Conservation (phyloP, 1,140 invertebrate species). For the Reticulitermes speratus region DNA sequence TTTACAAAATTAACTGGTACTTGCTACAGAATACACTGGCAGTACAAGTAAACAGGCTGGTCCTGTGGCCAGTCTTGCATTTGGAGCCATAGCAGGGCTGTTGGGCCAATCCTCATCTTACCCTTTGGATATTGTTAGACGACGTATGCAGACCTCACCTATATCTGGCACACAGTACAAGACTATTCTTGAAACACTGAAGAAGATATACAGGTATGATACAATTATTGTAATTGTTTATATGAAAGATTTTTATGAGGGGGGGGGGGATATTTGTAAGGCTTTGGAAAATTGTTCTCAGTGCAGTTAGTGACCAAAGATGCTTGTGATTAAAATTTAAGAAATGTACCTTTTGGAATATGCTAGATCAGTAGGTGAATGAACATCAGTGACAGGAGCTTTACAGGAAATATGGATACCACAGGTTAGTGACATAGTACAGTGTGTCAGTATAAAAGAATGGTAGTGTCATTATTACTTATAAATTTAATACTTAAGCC, state of each 20-base stretch:
- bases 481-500: too few species aligned
- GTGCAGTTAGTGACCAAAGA: too few species aligned
- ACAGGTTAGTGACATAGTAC: too few species aligned
- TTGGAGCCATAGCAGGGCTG: constrained; percentile 90
- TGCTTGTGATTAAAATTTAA: too few species aligned
- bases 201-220: constrained; percentile 59
- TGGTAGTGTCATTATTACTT: too few species aligned
- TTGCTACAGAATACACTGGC: constrained; percentile 35
- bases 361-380: too few species aligned
- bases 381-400: too few species aligned
- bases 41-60: constrained; percentile 41
- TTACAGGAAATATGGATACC: too few species aligned
- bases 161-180: constrained; percentile 61
- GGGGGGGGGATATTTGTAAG: background rate
- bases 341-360: too few species aligned
- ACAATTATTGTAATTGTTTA: background rate
- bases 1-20: background rate
- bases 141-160: constrained; percentile 79
- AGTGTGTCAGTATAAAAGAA: too few species aligned
- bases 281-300: background rate
- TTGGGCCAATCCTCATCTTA: constrained; percentile 95
- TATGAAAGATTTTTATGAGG: background rate
- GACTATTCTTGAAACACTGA: constrained; percentile 61
- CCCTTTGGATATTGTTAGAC: constrained; percentile 88
- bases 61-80: constrained; percentile 66